These are phyloP conservation scores for Ambastaia sidthimunki DNA, from an alignment of 2,797 vertebrate genomes.

Conservation along the genomic window DNA sequence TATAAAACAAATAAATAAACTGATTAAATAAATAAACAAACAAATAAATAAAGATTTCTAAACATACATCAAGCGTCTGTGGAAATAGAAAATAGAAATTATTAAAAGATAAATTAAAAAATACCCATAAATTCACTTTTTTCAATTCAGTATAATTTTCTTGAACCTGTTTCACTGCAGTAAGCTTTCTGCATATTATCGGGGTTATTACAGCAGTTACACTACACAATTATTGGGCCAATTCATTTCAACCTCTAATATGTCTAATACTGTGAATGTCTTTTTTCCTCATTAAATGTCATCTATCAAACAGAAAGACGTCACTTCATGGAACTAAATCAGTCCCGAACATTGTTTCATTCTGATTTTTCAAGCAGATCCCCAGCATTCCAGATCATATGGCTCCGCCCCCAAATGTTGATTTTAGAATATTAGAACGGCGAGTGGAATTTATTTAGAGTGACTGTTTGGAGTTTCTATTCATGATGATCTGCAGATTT, in stretches of 20 bases:
- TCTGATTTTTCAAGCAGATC: no score
- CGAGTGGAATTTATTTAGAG: not conserved
- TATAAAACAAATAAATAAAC: not conserved
- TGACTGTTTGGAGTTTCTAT: not conserved
- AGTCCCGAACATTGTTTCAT: not conserved
- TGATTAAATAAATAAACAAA: not conserved
- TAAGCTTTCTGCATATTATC: not conserved
- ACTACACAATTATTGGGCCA: not conserved
- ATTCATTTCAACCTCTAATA: not conserved
- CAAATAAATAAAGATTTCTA: not conserved
- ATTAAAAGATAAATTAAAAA: no score
- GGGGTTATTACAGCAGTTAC: not conserved
- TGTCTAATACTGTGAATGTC: not conserved
- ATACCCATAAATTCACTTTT: not conserved
- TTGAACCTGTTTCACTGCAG: not conserved
- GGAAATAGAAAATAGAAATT: not conserved
- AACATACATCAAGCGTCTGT: not conserved
- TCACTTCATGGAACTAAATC: not conserved
- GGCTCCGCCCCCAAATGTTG: not conserved
- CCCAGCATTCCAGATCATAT: not conserved
- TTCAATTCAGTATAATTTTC: no score
- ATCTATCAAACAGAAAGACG: not conserved
- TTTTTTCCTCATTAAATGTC: not conserved
- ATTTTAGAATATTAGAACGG: not conserved
- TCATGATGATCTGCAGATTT: slow-evolving; percentile 8